phyloP scores from a whole-genome alignment of 2,888 invertebrate genomes.

The Thecophora atra region DNA sequence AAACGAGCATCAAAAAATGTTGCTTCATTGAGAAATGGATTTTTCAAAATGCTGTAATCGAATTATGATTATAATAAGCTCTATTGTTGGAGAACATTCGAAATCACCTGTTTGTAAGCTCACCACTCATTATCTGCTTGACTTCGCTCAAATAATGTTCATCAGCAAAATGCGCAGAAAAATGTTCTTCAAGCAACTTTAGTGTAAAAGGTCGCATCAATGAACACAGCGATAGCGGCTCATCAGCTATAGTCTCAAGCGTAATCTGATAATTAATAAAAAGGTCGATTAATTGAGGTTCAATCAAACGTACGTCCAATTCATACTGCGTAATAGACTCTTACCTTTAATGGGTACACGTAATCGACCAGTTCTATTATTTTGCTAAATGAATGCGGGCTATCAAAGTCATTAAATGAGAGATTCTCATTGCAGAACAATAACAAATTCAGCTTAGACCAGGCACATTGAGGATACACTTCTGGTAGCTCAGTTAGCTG shows the following conservation, averaged over 20 bases:
- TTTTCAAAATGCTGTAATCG: conserved; percentile 44
- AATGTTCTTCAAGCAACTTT: conserved; percentile 53
- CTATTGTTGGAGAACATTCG: not conserved
- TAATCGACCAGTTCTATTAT: conserved; percentile 47
- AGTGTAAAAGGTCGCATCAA: conserved; percentile 52
- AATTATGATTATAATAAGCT: conserved; percentile 2
- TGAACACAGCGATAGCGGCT: conserved; percentile 51
- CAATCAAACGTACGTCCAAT: too few species aligned
- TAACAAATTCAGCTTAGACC: conserved; percentile 50
- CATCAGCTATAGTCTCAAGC: conserved; percentile 52
- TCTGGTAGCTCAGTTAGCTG: conserved; percentile 38
- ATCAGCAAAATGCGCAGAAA: conserved; percentile 42
- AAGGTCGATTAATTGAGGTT: not conserved
- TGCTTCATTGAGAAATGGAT: conserved; percentile 49
- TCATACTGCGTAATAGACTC: not conserved
- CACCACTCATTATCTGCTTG: conserved; percentile 46
- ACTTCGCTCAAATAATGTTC: conserved; percentile 45
- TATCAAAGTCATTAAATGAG: conserved; percentile 41
- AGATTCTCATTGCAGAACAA: conserved; percentile 48
- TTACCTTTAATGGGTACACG: conserved; percentile 53
- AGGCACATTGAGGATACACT: conserved; percentile 45
- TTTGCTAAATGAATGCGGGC: conserved; percentile 43
- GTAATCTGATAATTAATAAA: conserved; percentile 47
- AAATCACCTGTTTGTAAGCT: conserved; percentile 47
- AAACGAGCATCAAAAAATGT: conserved; percentile 56